Base-by-base conservation (phyloP, 2,888 invertebrate species). In the Leuctra nigra region DNA sequence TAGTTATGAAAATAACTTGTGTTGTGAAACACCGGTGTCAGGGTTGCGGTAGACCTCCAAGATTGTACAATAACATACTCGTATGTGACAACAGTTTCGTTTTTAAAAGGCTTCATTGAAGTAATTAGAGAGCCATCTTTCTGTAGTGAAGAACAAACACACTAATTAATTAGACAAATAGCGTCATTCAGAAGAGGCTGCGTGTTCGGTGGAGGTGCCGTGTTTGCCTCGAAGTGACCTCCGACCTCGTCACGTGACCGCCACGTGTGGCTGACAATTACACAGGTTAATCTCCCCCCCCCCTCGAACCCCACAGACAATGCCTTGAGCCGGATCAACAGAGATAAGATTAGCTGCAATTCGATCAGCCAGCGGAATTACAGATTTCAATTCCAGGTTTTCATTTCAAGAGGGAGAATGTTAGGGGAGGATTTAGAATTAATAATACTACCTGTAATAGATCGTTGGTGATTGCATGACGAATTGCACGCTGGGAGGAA, bases 41-140 rank as follows among this genome's bases (percentile, higher is more conserved):
- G n/a, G n/a, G n/a, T n/a, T n/a, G n/a, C n/a, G 39, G 50, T n/a
- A 20, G 50, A 56, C 50, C 38, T 56, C 52, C 54, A 47, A 54
- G 47, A 33, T 57, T 23, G 57, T 29, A 23, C 41, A 22, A 14
- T 36, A n/a, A 18, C 35, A 9, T 35, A 16, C 16, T 50, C 35
- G 47, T 25, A 47, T 47, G 35, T 14, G 35, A 50, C 35, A 20
- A 50, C 20, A 35, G 35, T 33, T 47, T 50, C 50, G 33, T 9
- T 20, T n/a, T n/a, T n/a, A n/a, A n/a, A n/a, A n/a, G n/a, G n/a
- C n/a, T n/a, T n/a, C n/a, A n/a, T n/a, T n/a, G n/a, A n/a, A n/a
- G n/a, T n/a, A n/a, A n/a, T n/a, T n/a, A n/a, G n/a, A n/a, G n/a
- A n/a, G n/a, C n/a, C n/a, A n/a, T n/a, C n/a, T n/a, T n/a, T n/a